Evolutionary conservation across 1,140 invertebrate genomes (phyloP).

Genomic region (Rhysida immarginata): DNA sequence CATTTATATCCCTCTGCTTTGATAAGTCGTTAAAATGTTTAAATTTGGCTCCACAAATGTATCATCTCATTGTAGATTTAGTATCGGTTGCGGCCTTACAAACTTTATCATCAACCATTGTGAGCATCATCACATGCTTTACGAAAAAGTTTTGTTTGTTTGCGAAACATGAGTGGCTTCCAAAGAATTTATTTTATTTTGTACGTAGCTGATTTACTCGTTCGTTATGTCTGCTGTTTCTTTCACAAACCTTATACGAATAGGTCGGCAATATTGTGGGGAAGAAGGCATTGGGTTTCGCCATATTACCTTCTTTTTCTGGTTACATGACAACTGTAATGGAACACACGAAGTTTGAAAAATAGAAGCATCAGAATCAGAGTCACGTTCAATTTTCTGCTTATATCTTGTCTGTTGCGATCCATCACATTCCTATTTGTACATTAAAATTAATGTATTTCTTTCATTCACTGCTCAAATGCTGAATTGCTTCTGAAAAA

Average conservation of each 20-base stretch:
- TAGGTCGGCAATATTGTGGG: constrained; percentile 23
- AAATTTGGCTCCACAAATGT: constrained; percentile 24
- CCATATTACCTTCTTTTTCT: constrained; percentile 22
- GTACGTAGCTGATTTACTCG: constrained; percentile 18
- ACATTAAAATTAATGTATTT: constrained; percentile 17
- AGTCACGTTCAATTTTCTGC: constrained; percentile 23
- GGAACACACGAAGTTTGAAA: constrained; percentile 23
- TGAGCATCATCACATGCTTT: constrained; percentile 21
- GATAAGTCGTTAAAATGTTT: constrained; percentile 28
- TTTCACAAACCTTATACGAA: constrained; percentile 22
- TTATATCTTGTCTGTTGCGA: constrained; percentile 17
- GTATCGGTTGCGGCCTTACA: constrained; percentile 27
- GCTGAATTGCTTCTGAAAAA: constrained; percentile 16
- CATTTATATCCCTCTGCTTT: constrained; percentile 15
- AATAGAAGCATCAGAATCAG: constrained; percentile 17
- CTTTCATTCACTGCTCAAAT: constrained; percentile 11
- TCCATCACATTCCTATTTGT: constrained; percentile 26
- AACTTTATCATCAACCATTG: constrained; percentile 33
- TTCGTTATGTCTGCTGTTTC: constrained; percentile 19
- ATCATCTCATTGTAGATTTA: constrained; percentile 26
- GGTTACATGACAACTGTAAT: constrained; percentile 15
- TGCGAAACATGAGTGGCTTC: constrained; percentile 13
- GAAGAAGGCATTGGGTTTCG: constrained; percentile 25
- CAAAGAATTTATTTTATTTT: constrained; percentile 18
- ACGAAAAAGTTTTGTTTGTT: constrained; percentile 17